Evolutionary conservation across 2,888 invertebrate species (phyloP).

Genomic region (Dermolepida albohirtum): DNA sequence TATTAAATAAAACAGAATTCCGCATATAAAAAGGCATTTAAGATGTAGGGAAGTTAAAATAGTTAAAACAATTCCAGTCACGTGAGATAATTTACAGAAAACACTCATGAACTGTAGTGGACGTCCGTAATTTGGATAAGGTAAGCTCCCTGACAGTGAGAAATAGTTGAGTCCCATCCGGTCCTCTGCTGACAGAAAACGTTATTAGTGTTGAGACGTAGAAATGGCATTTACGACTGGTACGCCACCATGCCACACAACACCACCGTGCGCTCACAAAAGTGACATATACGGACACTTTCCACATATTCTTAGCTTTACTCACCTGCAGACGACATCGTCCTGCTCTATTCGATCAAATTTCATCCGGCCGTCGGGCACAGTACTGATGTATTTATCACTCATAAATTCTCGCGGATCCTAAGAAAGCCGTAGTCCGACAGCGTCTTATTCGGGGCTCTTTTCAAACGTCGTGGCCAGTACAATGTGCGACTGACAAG

Average conservation of each 20-base stretch:
- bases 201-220: slow-evolving; percentile 49
- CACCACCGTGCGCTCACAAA: slow-evolving; percentile 11
- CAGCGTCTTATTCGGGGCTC: slow-evolving; percentile 49
- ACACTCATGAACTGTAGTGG: slow-evolving; percentile 57
- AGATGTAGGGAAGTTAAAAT: slow-evolving; percentile 22
- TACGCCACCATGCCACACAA: slow-evolving; percentile 5
- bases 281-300: slow-evolving; percentile 32
- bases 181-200: slow-evolving; percentile 59
- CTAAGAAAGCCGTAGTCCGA: slow-evolving; percentile 50
- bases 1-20: background rate
- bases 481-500: slow-evolving; percentile 58
- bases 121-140: slow-evolving; percentile 62
- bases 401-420: slow-evolving; percentile 55
- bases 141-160: slow-evolving; percentile 60
- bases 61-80: slow-evolving; percentile 57
- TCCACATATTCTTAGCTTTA: slow-evolving; percentile 10
- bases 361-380: slow-evolving; percentile 43
- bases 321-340: slow-evolving; percentile 37
- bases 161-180: slow-evolving; percentile 61
- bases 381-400: slow-evolving; percentile 55
- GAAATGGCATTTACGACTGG: slow-evolving; percentile 41
- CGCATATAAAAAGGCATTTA: background rate
- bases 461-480: slow-evolving; percentile 57
- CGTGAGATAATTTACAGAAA: slow-evolving; percentile 58
- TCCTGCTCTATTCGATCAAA: slow-evolving; percentile 31